Conservation (phyloP, 2,113 vertebrate species). For the Ivindomyrus marchei region DNA sequence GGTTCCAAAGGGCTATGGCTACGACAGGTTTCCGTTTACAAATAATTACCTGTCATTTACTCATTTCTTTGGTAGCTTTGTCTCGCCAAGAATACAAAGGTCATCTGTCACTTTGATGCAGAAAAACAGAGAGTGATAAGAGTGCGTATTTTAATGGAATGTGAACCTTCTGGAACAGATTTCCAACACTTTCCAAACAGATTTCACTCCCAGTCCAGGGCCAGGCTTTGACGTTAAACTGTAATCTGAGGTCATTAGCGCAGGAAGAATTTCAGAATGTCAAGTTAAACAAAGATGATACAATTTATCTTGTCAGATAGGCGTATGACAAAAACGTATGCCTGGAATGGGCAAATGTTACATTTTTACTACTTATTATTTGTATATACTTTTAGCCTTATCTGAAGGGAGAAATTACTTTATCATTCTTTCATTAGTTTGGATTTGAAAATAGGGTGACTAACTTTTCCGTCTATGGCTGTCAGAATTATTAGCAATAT, state of each 20-base stretch:
- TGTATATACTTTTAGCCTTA: background rate
- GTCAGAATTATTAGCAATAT: background rate
- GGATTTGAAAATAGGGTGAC: background rate
- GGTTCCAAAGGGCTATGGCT: background rate
- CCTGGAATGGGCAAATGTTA: background rate
- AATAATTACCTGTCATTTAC: constrained; percentile 9
- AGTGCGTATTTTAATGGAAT: background rate
- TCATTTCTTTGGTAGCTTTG: background rate
- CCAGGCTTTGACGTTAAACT: background rate
- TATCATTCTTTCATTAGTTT: background rate
- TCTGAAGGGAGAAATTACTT: background rate
- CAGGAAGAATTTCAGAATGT: background rate
- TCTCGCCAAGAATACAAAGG: background rate
- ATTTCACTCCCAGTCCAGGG: background rate
- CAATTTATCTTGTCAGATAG: background rate
- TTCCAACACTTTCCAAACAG: background rate
- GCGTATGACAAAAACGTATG: background rate
- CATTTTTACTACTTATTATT: background rate
- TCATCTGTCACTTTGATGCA: background rate
- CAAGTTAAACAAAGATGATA: background rate
- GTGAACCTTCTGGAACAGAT: background rate
- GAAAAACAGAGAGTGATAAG: background rate
- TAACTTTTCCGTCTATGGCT: background rate
- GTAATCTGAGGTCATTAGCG: background rate
- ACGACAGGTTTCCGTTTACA: background rate